These are phyloP conservation scores for Forficula auricularia DNA, from an alignment of 1,140 invertebrate genomes.

Conservation along the genomic window DNA sequence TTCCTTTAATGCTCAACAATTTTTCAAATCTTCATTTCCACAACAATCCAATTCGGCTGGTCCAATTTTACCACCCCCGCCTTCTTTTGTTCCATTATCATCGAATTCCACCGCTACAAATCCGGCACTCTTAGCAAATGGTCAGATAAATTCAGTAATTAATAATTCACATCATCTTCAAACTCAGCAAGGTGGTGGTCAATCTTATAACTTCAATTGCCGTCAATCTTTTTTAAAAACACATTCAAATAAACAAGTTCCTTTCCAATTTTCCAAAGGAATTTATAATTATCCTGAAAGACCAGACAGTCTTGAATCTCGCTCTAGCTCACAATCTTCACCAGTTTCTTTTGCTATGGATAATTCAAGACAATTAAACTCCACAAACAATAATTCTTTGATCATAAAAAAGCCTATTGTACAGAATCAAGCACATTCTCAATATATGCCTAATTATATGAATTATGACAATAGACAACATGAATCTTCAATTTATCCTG, in stretches of 20 bases:
- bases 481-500: too few species aligned
- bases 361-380: constrained; percentile 17
- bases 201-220: too few species aligned
- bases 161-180: neutral
- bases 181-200: neutral
- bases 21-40: constrained; percentile 18
- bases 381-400: neutral
- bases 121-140: too few species aligned
- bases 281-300: too few species aligned
- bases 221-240: too few species aligned
- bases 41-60: constrained; percentile 22
- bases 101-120: neutral
- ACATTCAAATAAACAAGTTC: too few species aligned
- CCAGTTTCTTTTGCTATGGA: constrained; percentile 59
- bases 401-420: neutral
- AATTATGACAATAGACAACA: too few species aligned
- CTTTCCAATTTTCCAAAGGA: too few species aligned
- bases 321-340: constrained; percentile 34
- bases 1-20: constrained; percentile 37
- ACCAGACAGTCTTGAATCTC: too few species aligned
- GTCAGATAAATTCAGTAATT: too few species aligned
- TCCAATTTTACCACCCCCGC: too few species aligned
- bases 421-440: neutral
- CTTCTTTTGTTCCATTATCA: too few species aligned
- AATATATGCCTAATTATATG: neutral